phyloP scores from a whole-genome alignment of 1,140 invertebrate genomes.

The Gerris buenoi region DNA sequence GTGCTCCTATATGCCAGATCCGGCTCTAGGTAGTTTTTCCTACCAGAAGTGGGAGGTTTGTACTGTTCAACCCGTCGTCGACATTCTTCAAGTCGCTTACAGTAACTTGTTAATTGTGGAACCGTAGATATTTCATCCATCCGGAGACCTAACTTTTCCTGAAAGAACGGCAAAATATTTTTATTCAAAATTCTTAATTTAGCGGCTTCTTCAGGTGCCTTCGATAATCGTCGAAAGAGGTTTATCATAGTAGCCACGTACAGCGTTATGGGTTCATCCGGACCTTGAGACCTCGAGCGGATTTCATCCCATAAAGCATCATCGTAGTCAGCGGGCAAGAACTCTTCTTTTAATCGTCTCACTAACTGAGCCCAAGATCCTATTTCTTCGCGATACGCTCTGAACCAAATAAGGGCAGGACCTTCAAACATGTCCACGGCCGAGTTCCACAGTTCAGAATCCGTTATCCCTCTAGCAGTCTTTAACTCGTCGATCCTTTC shows the following conservation, averaged over 20 bases:
- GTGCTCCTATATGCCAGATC: constrained; percentile 2
- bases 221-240: constrained; percentile 23
- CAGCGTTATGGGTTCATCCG: constrained; percentile 21
- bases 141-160: constrained; percentile 6
- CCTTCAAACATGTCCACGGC: constrained; percentile 3
- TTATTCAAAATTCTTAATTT: constrained; percentile 22
- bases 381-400: neutral
- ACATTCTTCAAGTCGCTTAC: neutral
- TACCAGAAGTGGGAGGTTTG: neutral
- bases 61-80: neutral
- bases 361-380: neutral
- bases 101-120: neutral
- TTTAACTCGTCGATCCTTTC: neutral
- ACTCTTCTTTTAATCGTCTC: neutral
- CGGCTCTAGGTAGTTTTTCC: neutral
- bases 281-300: constrained; percentile 22
- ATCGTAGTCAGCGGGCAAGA: too few relatives aligned
- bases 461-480: neutral
- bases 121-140: neutral
- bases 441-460: neutral
- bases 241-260: constrained; percentile 25
- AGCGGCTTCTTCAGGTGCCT: constrained; percentile 18
- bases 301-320: constrained; percentile 25
- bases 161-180: constrained; percentile 25
- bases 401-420: neutral